Percentiles rank a stretch among this genome's conserved stretches.
Conservation (phyloP, 1,140 invertebrate species). For the Coboldia fuscipes region DNA sequence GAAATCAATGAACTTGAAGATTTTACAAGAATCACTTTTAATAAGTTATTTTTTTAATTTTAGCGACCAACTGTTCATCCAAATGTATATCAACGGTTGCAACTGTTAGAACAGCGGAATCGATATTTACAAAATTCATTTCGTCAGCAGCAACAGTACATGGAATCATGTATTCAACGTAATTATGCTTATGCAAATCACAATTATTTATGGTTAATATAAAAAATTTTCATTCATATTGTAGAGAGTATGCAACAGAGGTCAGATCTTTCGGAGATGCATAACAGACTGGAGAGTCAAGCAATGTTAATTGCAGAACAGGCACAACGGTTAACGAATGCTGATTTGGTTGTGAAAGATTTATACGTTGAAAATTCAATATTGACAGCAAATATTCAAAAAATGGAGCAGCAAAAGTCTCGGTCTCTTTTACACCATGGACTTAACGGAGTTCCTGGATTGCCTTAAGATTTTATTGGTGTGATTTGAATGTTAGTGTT, state of each 20-base stretch:
- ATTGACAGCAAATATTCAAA: constrained; percentile 37
- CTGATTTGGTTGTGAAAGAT: constrained; percentile 53
- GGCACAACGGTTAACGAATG: constrained; percentile 38
- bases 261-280: constrained; percentile 31
- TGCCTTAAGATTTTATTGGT: no score
- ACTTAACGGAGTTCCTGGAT: constrained; percentile 11
- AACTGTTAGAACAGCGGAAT: constrained; percentile 31
- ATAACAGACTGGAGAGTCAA: constrained; percentile 29
- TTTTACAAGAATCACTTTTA: neutral
- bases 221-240: no score
- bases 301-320: constrained; percentile 40
- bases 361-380: constrained; percentile 62
- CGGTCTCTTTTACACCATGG: constrained; percentile 17
- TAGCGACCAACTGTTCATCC: constrained; percentile 20
- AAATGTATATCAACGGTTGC: constrained; percentile 16
- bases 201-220: no score
- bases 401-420: constrained; percentile 30
- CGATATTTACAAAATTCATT: constrained; percentile 34
- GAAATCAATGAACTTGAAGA: neutral
- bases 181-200: constrained; percentile 17
- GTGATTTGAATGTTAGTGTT: no score
- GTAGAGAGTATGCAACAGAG: constrained; percentile 39
- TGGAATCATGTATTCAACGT: constrained; percentile 41
- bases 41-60: neutral
- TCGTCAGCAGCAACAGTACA: constrained; percentile 36